These are phyloP conservation scores for Gobio occitaniae DNA, from an alignment of 2,797 vertebrate species.

Conservation along the genomic window DNA sequence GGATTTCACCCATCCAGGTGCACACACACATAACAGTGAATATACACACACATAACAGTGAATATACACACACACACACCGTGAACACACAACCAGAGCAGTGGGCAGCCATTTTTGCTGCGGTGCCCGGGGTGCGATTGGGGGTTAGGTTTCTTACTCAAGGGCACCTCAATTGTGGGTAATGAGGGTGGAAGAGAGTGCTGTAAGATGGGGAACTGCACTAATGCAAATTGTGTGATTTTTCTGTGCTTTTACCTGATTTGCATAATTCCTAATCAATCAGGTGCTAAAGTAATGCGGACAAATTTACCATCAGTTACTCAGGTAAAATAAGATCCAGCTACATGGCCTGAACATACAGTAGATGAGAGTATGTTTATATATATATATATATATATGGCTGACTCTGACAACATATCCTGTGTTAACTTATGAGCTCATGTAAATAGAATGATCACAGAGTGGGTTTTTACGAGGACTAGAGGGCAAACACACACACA, in stretches of 20 bases:
- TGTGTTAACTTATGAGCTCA: conserved; percentile 80
- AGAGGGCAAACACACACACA: conserved; percentile 62
- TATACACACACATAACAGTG: too few relatives aligned
- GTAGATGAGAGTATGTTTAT: conserved; percentile 42
- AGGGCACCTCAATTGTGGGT: too few relatives aligned
- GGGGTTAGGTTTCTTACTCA: too few relatives aligned
- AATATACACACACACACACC: too few relatives aligned
- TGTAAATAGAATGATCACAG: conserved; percentile 91
- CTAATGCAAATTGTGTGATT: not conserved
- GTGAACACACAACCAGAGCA: too few relatives aligned
- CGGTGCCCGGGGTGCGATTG: too few relatives aligned
- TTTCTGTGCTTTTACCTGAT: not conserved
- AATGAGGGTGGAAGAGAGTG: too few relatives aligned
- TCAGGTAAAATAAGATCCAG: conserved; percentile 79
- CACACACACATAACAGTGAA: too few relatives aligned
- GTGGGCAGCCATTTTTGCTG: too few relatives aligned
- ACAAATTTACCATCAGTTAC: conserved; percentile 56
- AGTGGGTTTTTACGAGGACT: conserved; percentile 80
- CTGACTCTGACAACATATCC: conserved; percentile 75
- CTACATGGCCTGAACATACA: conserved; percentile 81
- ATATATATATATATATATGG: too few relatives aligned
- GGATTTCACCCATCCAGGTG: too few relatives aligned
- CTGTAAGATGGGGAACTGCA: not conserved
- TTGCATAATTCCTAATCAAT: not conserved
- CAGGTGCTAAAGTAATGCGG: not conserved